Conservation (phyloP, 2,797 vertebrate genomes). For the Toxotes lorentzi region DNA sequence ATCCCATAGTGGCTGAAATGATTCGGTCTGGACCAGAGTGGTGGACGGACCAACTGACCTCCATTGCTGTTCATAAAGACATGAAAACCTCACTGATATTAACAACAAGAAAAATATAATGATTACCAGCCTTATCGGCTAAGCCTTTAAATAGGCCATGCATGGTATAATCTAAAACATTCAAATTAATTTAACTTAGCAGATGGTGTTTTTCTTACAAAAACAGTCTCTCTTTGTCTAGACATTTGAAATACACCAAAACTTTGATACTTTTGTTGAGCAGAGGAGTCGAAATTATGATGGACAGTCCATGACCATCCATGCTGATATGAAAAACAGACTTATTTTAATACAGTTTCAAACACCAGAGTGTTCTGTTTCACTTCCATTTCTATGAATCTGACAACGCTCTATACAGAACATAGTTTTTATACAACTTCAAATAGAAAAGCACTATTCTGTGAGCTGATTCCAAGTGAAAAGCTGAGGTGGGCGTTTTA, state of each 20-base stretch:
- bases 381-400: conserved; percentile 17
- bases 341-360: conserved; percentile 26
- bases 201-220: conserved; percentile 12
- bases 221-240: conserved; percentile 5
- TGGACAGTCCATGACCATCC: conserved; percentile 9
- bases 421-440: conserved; percentile 44
- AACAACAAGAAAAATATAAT: not conserved
- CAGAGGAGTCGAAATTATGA: not conserved
- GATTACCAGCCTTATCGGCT: not conserved
- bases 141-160: not conserved
- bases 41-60: not conserved
- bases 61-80: not conserved
- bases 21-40: not conserved
- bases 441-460: conserved; percentile 49
- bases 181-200: conserved; percentile 1
- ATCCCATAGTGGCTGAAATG: too few relatives aligned
- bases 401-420: conserved; percentile 40
- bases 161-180: not conserved
- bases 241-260: not conserved
- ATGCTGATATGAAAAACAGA: conserved; percentile 16
- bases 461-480: conserved; percentile 54
- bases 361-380: conserved; percentile 7
- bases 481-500: conserved; percentile 60
- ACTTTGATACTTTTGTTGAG: conserved; percentile 20
- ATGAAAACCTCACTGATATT: not conserved